Base-by-base conservation (phyloP, 2,888 invertebrate species). In the Dolomedes plantarius region DNA sequence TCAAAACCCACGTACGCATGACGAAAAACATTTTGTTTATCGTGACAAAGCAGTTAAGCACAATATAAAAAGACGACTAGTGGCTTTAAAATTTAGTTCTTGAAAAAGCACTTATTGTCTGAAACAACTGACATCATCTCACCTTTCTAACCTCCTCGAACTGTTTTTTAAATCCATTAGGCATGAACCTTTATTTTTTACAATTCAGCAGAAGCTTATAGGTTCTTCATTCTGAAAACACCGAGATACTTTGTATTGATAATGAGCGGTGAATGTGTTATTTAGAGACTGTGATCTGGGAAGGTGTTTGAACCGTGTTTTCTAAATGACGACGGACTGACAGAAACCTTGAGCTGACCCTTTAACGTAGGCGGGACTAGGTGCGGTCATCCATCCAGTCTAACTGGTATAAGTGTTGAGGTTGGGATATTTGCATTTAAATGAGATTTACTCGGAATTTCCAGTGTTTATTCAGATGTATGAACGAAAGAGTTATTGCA, bases 361-460 rank as follows among this genome's bases (percentile, higher is more conserved):
- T 41, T 67, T 13, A 46, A 16, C 19, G 69, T 64, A 32, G 81
- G 81, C 69, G 74, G 41, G 19, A 11, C 3, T 64, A 13, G 81
- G 75, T 19, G 81, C 28, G 69, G 81, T 41, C 29, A 69, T 19
- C 29, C n/a, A 67, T 31, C 69, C 56, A 81, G 81, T 56, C 62
- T 31, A 50, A 46, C 69, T 62, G 39, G 75, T 75, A 50, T 2
- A 56, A 23, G 23, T 56, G 23, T 23, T 56, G 56, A 6, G 56
- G 56, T 11, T 56, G 19, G 1, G 2, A 23, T 56, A 46, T 46
- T 23, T 56, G 56, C 56, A 56, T 56, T 16, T 56, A 56, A 56
- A 56, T 56, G 3, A 56, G 23, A 3, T 5, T 23, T n/a, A 56
- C 9, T 5, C 36, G 7, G 36, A 7, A 36, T 36, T 36, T 36